These are phyloP conservation scores for Sarcophaga variegata DNA, from an alignment of 2,888 invertebrate species.

Conservation along the genomic window DNA sequence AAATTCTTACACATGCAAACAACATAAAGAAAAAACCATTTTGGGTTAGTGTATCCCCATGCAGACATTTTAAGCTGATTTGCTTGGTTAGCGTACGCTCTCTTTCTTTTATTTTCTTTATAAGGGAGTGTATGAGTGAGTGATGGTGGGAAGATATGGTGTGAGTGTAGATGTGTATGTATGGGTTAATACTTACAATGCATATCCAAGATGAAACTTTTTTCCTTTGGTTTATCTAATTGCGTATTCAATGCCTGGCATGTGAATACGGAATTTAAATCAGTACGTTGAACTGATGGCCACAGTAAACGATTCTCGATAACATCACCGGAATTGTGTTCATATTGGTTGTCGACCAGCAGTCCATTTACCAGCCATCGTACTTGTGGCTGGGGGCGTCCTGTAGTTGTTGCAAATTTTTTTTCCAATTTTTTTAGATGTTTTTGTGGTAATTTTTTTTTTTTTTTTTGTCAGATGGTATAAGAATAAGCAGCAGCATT, in stretches of 20 bases:
- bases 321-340: slow-evolving; percentile 92
- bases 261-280: slow-evolving; percentile 92
- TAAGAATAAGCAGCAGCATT: no score
- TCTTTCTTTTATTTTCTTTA: neutral
- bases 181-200: slow-evolving; percentile 86
- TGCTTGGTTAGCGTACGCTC: neutral
- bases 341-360: slow-evolving; percentile 90
- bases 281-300: slow-evolving; percentile 88
- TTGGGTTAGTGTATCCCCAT: slow-evolving; percentile 10
- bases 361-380: slow-evolving; percentile 92
- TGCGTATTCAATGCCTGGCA: slow-evolving; percentile 94
- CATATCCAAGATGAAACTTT: slow-evolving; percentile 89
- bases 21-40: slow-evolving; percentile 2
- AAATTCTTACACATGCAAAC: neutral
- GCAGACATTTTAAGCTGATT: slow-evolving; percentile 16
- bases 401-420: slow-evolving; percentile 74
- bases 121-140: neutral
- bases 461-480: no score
- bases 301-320: slow-evolving; percentile 91
- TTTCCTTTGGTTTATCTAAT: slow-evolving; percentile 90
- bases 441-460: no score
- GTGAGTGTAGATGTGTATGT: neutral
- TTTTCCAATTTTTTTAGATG: neutral
- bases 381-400: slow-evolving; percentile 91
- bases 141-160: neutral